Evolutionary conservation across 2,113 vertebrate species (phyloP), one percentile per base, ranked within the genome.

Genomic region (Siniperca chuatsi): DNA sequence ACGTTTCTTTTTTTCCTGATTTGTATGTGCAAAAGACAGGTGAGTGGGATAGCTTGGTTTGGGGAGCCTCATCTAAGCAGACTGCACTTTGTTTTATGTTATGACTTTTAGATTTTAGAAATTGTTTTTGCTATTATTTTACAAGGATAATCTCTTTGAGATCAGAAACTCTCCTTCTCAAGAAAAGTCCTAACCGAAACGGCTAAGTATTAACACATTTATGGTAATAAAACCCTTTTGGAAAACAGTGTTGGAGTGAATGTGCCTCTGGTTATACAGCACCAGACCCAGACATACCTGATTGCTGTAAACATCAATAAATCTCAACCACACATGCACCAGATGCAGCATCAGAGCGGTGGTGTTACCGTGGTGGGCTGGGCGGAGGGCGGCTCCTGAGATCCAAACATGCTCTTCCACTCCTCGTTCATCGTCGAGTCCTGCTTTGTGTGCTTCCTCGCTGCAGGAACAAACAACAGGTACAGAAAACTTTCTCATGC

Each of bases 331-430:
- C 16, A 16, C 16, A 18, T 61, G 9, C 35, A 10, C 11, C 33
- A 4, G 5, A 23, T 10, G 8, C 40, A 8, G 29, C 0, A 1
- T 2, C 0, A 3, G 8, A 21, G 46, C 4, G 50, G 16, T 1
- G 11, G 25, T 3, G 35, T 86, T 89, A 97, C 91, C 78, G 94
- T 92, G 83, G 96, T 89, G 11, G 88, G 76, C 64, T 92, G 81
- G n/a, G 80, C 48, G 4, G 96, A 85, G 1, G 97, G 60, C 48
- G 98, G 97, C 70, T 99, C 98, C 96, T 99, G 94, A 3, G 98
- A 98, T 13, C 98, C 98, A 81, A 99, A 99, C 98, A 99, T 99
- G 93, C 98, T 99, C 93, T 97, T 99, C 98, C 98, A 99, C 93
- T 99, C 98, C 91, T 99, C 98, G 81, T 99, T 99, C 89, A 99